Evolutionary conservation across 2,113 vertebrate genomes (phyloP).

Genomic region (Pseudonaja textilis): DNA sequence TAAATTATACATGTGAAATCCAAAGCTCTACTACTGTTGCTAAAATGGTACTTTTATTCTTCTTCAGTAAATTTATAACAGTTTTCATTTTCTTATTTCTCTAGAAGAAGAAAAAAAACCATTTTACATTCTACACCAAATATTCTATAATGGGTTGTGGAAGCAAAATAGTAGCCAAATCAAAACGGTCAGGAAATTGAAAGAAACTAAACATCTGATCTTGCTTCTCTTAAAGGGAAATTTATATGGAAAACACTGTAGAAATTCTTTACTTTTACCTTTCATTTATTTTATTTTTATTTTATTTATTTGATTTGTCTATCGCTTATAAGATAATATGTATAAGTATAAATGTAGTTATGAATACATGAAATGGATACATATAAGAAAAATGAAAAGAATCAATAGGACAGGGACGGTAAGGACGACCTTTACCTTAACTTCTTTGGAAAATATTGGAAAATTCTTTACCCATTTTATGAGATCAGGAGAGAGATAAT

Average conservation of each 20-base stretch:
- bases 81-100: background rate
- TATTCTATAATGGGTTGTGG: background rate
- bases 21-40: background rate
- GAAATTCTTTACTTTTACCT: background rate
- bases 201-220: background rate
- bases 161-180: background rate
- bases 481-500: background rate
- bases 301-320: too few species aligned
- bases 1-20: background rate
- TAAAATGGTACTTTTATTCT: background rate
- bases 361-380: too few species aligned
- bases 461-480: background rate
- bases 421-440: background rate
- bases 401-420: too few species aligned
- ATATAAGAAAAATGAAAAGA: too few species aligned
- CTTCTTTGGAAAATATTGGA: background rate
- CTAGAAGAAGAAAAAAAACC: background rate
- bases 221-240: background rate
- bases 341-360: too few species aligned
- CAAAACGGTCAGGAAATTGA: background rate
- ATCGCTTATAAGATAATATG: too few species aligned
- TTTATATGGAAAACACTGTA: background rate
- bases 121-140: background rate
- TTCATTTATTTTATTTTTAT: too few species aligned
- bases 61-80: background rate